Percentiles rank a stretch among this genome's conserved stretches.
phyloP scores from a whole-genome alignment of 2,113 vertebrate species.

The Tenebrosternarchus preto region DNA sequence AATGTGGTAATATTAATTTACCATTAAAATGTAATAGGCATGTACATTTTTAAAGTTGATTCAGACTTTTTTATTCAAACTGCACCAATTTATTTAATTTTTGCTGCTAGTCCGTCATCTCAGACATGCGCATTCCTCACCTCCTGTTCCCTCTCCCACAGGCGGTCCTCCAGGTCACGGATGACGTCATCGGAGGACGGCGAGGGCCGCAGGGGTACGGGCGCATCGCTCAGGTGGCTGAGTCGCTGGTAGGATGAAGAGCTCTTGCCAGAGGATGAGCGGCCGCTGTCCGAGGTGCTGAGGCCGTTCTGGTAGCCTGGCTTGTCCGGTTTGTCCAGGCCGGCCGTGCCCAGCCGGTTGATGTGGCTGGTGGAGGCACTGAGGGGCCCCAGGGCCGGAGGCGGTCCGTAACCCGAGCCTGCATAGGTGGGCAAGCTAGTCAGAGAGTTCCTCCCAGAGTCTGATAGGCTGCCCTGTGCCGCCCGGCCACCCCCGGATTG shows the following conservation, averaged over 20 bases:
- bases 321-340: slow-evolving; percentile 61
- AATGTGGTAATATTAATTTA: too few relatives aligned
- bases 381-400: slow-evolving; percentile 79
- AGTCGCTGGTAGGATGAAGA: slow-evolving; percentile 82
- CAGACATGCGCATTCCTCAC: slow-evolving; percentile 50
- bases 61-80: too few relatives aligned
- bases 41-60: too few relatives aligned
- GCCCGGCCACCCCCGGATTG: slow-evolving; percentile 69
- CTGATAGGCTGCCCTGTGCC: slow-evolving; percentile 80
- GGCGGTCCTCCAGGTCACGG: slow-evolving; percentile 84
- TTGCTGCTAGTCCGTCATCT: too few relatives aligned
- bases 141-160: slow-evolving; percentile 91
- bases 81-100: too few relatives aligned
- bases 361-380: slow-evolving; percentile 91
- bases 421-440: slow-evolving; percentile 85
- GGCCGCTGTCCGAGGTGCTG: slow-evolving; percentile 85
- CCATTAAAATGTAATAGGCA: too few relatives aligned
- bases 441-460: slow-evolving; percentile 87
- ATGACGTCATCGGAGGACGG: slow-evolving; percentile 85
- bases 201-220: slow-evolving; percentile 78
- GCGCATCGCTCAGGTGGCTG: slow-evolving; percentile 79
- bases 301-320: slow-evolving; percentile 78
- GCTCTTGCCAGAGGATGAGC: slow-evolving; percentile 87
- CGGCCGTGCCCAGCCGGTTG: slow-evolving; percentile 83
- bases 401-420: slow-evolving; percentile 77